These are phyloP conservation scores for Phrixothrix hirtus DNA, from an alignment of 2,888 invertebrate species.

Conservation along the genomic window DNA sequence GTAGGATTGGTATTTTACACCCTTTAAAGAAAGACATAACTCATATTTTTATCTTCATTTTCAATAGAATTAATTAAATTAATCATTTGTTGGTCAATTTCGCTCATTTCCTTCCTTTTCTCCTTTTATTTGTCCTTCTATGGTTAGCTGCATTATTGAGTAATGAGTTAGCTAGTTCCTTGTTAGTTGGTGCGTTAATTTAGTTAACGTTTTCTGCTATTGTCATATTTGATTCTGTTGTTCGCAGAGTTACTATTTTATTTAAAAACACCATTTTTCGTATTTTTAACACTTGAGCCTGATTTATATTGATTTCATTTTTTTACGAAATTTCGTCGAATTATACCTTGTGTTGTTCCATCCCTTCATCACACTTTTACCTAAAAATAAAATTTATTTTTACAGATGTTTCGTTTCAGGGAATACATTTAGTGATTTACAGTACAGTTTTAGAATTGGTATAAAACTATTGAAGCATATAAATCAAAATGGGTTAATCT, in stretches of 20 bases:
- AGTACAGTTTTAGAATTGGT: slow-evolving; percentile 37
- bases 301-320: slow-evolving; percentile 1
- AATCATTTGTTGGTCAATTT: background rate
- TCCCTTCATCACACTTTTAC: background rate
- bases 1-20: no score
- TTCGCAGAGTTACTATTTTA: background rate
- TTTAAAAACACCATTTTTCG: slow-evolving; percentile 4
- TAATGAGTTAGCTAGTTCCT: no score
- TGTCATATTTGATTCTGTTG: background rate
- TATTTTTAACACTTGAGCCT: background rate
- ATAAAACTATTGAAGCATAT: no score
- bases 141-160: background rate
- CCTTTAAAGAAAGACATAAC: background rate
- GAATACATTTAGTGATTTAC: slow-evolving; percentile 38
- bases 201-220: background rate
- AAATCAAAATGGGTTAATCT: no score
- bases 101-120: background rate
- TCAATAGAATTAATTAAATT: background rate
- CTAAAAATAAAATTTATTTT: slow-evolving; percentile 10
- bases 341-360: slow-evolving; percentile 1
- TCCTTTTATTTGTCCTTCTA: background rate
- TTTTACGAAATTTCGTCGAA: slow-evolving; percentile 1
- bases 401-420: slow-evolving; percentile 37
- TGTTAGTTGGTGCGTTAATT: no score
- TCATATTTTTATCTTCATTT: slow-evolving; percentile 3